Evolutionary conservation across 92 coral and sea anemone species (phyloP).

Genomic region (Chrysogorgia sp.): DNA sequence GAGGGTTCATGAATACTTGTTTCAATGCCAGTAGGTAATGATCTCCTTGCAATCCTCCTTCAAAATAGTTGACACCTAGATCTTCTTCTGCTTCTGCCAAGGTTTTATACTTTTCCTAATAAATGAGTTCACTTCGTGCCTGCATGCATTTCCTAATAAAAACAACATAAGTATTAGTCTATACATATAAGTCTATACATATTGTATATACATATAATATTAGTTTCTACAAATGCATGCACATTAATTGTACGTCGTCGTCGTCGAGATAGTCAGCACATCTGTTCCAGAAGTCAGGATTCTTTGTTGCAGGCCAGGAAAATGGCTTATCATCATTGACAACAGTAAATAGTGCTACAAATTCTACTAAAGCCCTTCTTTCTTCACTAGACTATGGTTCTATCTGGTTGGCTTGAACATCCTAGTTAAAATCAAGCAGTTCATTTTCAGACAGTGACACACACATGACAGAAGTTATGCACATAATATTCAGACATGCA

Average conservation of each 20-base stretch:
- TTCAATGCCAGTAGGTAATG: neutral
- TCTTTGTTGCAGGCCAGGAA: slow-evolving; percentile 28
- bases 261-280: slow-evolving; percentile 47
- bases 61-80: slow-evolving; percentile 1
- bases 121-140: neutral
- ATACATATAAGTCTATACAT: too few relatives aligned
- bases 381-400: slow-evolving; percentile 34
- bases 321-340: slow-evolving; percentile 1
- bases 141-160: slow-evolving; percentile 8
- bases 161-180: neutral
- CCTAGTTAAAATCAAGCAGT: too few relatives aligned
- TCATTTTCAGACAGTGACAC: too few relatives aligned
- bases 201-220: neutral
- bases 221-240: neutral
- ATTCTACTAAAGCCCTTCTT: slow-evolving; percentile 39
- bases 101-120: slow-evolving; percentile 1
- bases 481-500: too few relatives aligned
- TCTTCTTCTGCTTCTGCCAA: slow-evolving; percentile 27
- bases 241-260: too few relatives aligned
- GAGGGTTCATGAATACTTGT: slow-evolving; percentile 24
- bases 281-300: slow-evolving; percentile 36
- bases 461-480: too few relatives aligned
- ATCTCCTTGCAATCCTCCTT: neutral
- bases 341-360: slow-evolving; percentile 34
- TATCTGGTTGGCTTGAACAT: too few relatives aligned